Conservation (phyloP, 2,888 invertebrate genomes). For the Chrysolina americana region DNA sequence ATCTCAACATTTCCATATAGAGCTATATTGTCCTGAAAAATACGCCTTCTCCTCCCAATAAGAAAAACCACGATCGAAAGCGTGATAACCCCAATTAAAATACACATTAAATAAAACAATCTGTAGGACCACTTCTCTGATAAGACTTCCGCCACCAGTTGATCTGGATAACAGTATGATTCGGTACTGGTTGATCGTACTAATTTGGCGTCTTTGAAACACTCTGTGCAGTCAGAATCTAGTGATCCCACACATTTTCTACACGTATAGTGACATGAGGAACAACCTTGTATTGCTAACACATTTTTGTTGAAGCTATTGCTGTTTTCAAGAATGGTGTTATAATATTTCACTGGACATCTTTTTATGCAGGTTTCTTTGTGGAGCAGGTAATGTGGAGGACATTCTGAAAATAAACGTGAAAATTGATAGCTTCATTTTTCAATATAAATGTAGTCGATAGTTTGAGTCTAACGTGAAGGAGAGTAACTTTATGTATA, state of each 20-base stretch:
- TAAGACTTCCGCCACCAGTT: constrained; percentile 51
- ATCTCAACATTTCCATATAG: background rate
- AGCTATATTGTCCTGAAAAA: constrained; percentile 14
- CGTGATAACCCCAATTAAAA: constrained; percentile 53
- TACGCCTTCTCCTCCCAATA: constrained; percentile 33
- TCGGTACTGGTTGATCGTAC: constrained; percentile 66
- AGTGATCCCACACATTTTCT: constrained; percentile 78
- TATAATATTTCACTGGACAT: constrained; percentile 70
- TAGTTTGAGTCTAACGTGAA: background rate
- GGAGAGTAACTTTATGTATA: too few species aligned
- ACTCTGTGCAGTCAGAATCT: constrained; percentile 79
- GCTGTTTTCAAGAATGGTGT: constrained; percentile 56
- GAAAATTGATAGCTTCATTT: background rate
- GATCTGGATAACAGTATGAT: constrained; percentile 65
- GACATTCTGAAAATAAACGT: constrained; percentile 72
- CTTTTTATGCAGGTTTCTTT: constrained; percentile 74
- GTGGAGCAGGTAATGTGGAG: constrained; percentile 74
- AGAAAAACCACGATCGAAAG: constrained; percentile 41
- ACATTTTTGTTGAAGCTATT: constrained; percentile 45
- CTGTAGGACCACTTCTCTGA: constrained; percentile 63
- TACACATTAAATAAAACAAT: constrained; percentile 56
- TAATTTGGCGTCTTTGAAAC: constrained; percentile 77
- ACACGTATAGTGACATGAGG: constrained; percentile 84
- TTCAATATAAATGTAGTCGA: background rate
- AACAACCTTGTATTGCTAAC: constrained; percentile 69